A percentile compares a stretch with the other conserved stretches of the same genome.
These are phyloP conservation scores for Nothobranchius kuhntae DNA, from an alignment of 2,113 vertebrate genomes.

Conservation along the genomic window DNA sequence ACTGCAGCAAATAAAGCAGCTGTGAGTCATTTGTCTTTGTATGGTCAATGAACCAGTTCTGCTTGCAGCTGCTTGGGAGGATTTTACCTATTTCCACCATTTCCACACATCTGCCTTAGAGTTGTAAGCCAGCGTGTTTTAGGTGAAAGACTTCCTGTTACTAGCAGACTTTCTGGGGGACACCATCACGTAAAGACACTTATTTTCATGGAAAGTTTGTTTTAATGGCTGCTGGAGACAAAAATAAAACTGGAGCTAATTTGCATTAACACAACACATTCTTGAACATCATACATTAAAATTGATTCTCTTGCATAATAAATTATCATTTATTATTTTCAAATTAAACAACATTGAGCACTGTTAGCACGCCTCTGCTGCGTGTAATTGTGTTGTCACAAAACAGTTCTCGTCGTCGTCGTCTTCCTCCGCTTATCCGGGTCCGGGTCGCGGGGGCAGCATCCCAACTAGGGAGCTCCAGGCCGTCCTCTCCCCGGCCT, in stretches of 20 bases:
- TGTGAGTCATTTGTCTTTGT: constrained; percentile 87
- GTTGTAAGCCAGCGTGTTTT: constrained; percentile 21
- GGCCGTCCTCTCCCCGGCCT: too few species aligned
- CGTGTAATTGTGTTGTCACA: constrained; percentile 55
- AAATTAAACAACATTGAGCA: constrained; percentile 1
- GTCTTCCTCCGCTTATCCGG: too few species aligned
- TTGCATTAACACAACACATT: background rate
- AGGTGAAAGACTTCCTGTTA: constrained; percentile 19
- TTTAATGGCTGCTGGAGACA: constrained; percentile 5
- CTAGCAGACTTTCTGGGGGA: constrained; percentile 19
- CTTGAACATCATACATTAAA: background rate
- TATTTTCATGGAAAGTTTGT: background rate
- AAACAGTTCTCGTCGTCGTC: too few species aligned
- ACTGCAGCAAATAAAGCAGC: constrained; percentile 81
- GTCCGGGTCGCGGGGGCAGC: too few species aligned
- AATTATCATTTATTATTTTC: background rate
- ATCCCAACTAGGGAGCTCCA: too few species aligned
- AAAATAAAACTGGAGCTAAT: constrained; percentile 11
- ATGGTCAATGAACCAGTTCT: constrained; percentile 76
- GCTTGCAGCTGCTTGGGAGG: constrained; percentile 78
- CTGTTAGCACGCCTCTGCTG: constrained; percentile 24
- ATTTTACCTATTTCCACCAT: constrained; percentile 77
- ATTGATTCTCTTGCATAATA: constrained; percentile 19
- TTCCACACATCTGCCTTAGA: constrained; percentile 72
- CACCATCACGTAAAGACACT: background rate